Evolutionary conservation across 1,140 invertebrate species (phyloP).

Genomic region (Sycophila sp.): DNA sequence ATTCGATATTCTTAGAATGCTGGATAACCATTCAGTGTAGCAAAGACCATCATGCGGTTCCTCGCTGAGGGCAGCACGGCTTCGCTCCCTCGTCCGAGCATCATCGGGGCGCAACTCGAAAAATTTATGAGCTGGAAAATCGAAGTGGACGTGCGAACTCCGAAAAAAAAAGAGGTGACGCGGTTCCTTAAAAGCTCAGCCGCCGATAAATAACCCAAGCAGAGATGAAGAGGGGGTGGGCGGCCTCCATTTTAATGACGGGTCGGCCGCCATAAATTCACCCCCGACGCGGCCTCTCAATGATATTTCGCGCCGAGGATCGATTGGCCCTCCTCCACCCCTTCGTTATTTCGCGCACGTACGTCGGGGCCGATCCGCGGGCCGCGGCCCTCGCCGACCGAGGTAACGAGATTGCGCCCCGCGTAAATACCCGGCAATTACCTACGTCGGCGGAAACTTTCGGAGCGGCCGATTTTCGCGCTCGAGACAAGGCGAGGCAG

Average conservation of each 20-base stretch:
- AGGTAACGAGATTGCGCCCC: constrained; percentile 20
- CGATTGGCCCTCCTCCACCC: neutral
- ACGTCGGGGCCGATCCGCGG: constrained; percentile 3
- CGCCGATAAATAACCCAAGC: constrained; percentile 16
- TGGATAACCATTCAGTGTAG: too few species aligned
- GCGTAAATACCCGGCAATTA: constrained; percentile 29
- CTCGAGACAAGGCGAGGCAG: neutral
- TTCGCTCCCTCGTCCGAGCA: too few species aligned
- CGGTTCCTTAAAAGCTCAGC: too few species aligned
- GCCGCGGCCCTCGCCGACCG: neutral
- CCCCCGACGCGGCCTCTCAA: neutral
- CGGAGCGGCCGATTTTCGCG: constrained; percentile 5
- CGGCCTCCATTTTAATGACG: constrained; percentile 19
- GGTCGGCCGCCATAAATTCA: constrained; percentile 13
- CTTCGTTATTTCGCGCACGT: constrained; percentile 32
- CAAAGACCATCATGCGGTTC: too few species aligned
- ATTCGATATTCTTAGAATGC: too few species aligned
- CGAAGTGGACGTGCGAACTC: too few species aligned
- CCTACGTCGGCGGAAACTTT: neutral
- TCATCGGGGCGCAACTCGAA: too few species aligned
- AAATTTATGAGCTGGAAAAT: too few species aligned
- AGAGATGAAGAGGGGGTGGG: neutral
- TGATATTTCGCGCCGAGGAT: constrained; percentile 9
- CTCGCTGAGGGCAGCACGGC: too few species aligned
- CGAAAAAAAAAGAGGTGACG: neutral